Base-by-base conservation (phyloP, 2,113 vertebrate species). In the Carassius auratus region DNA sequence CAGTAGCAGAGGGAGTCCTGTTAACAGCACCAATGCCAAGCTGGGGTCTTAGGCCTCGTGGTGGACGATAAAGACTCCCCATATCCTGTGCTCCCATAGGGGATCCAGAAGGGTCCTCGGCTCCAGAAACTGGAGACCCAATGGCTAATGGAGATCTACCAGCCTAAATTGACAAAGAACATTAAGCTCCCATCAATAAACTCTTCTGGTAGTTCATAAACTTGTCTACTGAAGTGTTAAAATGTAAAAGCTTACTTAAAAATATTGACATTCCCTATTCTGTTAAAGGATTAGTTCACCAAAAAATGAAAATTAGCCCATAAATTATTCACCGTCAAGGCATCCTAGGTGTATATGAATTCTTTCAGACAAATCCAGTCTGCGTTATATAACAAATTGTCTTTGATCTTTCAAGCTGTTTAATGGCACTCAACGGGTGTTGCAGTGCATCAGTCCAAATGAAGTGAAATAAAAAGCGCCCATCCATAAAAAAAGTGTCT, bases 21-120 rank as follows among this genome's bases (percentile, higher is more conserved):
- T 95, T 96, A 90, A 98, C 96, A 0, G 97, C 98, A 0, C 98
- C 98, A 83, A 99, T 88, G 23, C 98, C 98, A 73, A 99, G 48
- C 92, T 97, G 96, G 42, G 96, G 96, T 87, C 97, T 97, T 26
- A 99, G 93, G 57, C 97, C 96, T 94, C 98, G 94, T 90, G 96
- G 93, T 1, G 97, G 95, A 5, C 96, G 95, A 87, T 97, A 95
- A 88, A 98, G 95, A 84, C 93, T 96, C 92, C n/a, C 86, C 89
- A n/a, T 90, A 89, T 87, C 90, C 77, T 93, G 93, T 83, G 86
- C 45, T 3, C 83, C 84, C 1, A 88, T 87, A 59, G 88, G 89
- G 14, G 89, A 9, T 85, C 92, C 91, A 59, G 90, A 33, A 0
- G 85, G 33, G 2, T 93, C 92, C 52, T 94, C 93, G 4, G 38